Base-by-base conservation (phyloP, 1,140 invertebrate genomes). In the Dendrolimus kikuchii region DNA sequence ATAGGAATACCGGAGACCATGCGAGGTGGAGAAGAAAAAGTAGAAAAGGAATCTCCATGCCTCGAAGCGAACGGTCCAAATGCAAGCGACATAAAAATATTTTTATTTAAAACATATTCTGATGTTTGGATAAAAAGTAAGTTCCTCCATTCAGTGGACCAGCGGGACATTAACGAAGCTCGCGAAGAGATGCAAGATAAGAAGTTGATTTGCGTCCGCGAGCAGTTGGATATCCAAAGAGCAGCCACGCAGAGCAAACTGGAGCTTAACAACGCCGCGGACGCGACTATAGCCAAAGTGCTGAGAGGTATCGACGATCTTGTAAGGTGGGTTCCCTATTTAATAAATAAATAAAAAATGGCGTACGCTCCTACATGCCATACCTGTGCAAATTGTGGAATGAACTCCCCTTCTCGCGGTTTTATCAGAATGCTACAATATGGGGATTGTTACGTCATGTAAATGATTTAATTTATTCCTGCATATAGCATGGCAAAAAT, bases 281-380 rank as follows among this genome's bases (percentile, higher is more conserved):
- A 86, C n/a, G 63, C 62, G 5, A 71, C 62, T 6, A 71, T 81
- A 4, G 0, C 41, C 0, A 86, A 68, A 38, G 71, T 82, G 9
- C 53, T 86, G 3, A 75, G 67, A 44, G 77, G 82, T n/a, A 85
- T 83, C 23, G 77, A 79, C 7, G 77, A 80, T 41, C 55, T 80
- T 5, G 72, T 74, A 9, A 76, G 71, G 80, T 87, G n/a, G 44
- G 84, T 23, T 74, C 0, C 2, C 7, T 6, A 4, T 0, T 7
- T 37, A 6, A 47, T 23, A 23, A 23, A 23, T 23, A 23, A 23
- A 23, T 23, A 23, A 23, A 23, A 23, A 3, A 2, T 23, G 23
- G 23, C 23, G 23, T 23, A 23, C 3, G 23, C 23, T 23, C 23
- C 23, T 23, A 23, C 23, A 23, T 23, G 23, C 23, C 23, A 3